phyloP scores from a whole-genome alignment of 2,797 vertebrate species.

The Sciaenops ocellatus region DNA sequence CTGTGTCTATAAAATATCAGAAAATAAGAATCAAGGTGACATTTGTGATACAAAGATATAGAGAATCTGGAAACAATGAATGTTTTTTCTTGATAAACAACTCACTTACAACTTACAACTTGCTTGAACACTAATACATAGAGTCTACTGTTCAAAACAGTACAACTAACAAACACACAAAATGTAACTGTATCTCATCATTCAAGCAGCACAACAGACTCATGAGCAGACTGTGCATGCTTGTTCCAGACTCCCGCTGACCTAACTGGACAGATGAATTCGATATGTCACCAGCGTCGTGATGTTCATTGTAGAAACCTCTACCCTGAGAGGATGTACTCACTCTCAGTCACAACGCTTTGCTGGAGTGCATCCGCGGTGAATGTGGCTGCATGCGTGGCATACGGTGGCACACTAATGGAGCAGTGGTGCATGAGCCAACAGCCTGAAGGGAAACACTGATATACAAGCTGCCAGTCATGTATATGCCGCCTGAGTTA shows the following conservation, averaged over 20 bases:
- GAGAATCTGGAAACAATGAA: background rate
- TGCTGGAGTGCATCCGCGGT: conserved; percentile 1
- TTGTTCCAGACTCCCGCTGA: background rate
- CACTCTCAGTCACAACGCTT: conserved; percentile 19
- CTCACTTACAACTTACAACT: background rate
- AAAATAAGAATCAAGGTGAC: background rate
- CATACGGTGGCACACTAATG: conserved; percentile 42
- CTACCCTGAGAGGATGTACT: conserved; percentile 3
- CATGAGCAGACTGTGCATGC: background rate
- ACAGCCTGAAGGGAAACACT: conserved; percentile 53
- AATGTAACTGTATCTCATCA: no score
- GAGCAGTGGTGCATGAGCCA: conserved; percentile 41
- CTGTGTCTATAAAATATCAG: background rate
- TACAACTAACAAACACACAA: background rate
- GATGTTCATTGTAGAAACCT: conserved; percentile 9
- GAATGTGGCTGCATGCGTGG: conserved; percentile 31
- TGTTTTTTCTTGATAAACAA: background rate
- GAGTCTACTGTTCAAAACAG: background rate
- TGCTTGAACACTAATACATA: background rate
- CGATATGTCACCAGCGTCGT: conserved; percentile 1
- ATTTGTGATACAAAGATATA: background rate
- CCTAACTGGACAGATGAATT: conserved; percentile 10
- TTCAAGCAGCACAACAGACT: background rate
- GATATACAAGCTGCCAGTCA: conserved; percentile 52
- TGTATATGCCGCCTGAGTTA: conserved; percentile 37